These are phyloP conservation scores for Panthera tigris DNA, from an alignment of 2,113 vertebrate genomes.

Conservation along the genomic window DNA sequence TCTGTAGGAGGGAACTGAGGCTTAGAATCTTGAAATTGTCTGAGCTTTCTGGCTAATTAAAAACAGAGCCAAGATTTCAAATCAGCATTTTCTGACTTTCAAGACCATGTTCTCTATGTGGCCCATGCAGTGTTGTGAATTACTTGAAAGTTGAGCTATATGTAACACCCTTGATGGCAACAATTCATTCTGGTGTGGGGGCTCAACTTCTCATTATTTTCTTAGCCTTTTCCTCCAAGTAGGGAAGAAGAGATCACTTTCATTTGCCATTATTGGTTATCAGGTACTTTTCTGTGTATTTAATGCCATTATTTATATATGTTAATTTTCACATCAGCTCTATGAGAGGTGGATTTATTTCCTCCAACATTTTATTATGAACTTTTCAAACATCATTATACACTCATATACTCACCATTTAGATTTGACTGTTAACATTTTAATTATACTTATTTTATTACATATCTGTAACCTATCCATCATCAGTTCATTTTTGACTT, in stretches of 20 bases:
- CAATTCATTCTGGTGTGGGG: background rate
- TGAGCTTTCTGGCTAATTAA: background rate
- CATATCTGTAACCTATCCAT: background rate
- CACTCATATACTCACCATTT: background rate
- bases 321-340: background rate
- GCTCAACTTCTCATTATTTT: background rate
- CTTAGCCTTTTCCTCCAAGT: background rate
- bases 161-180: background rate
- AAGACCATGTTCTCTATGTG: background rate
- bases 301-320: background rate
- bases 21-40: constrained; percentile 1
- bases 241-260: background rate
- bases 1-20: background rate
- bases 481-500: background rate
- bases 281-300: background rate
- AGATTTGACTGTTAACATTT: constrained; percentile 26
- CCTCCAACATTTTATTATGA: constrained; percentile 13
- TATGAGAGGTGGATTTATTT: background rate
- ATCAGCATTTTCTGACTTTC: constrained; percentile 17
- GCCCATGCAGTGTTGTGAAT: background rate
- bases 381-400: background rate
- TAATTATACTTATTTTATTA: background rate
- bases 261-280: background rate
- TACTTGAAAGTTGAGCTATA: constrained; percentile 1
- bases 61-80: background rate